These are phyloP conservation scores for Norana najaformis DNA, from an alignment of 2,888 invertebrate species.

Conservation along the genomic window DNA sequence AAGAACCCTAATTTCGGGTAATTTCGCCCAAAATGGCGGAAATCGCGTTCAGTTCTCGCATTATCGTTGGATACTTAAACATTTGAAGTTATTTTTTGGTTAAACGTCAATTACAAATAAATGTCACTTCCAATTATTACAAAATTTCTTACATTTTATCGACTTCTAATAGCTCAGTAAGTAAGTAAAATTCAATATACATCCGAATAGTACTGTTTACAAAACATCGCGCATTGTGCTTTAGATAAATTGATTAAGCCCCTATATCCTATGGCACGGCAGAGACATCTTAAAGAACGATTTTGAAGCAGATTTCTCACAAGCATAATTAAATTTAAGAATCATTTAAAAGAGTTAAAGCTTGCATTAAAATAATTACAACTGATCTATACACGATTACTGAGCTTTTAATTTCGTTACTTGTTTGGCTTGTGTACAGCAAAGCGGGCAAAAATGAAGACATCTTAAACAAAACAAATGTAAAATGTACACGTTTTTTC, in stretches of 20 bases:
- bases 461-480: too few species aligned
- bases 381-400: too few species aligned
- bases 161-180: not conserved
- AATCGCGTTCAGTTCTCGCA: slow-evolving; percentile 16
- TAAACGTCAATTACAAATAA: not conserved
- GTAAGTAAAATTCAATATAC: not conserved
- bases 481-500: too few species aligned
- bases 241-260: not conserved
- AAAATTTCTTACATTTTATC: not conserved
- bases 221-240: not conserved
- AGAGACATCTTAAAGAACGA: too few species aligned
- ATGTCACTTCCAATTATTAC: not conserved
- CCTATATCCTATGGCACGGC: too few species aligned
- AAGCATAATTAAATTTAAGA: too few species aligned
- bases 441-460: too few species aligned
- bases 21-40: slow-evolving; percentile 46
- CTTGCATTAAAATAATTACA: too few species aligned
- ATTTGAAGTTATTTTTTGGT: not conserved
- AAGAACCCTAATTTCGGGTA: slow-evolving; percentile 40
- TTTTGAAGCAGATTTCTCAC: too few species aligned
- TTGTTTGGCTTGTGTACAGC: too few species aligned
- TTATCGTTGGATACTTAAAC: not conserved
- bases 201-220: not conserved
- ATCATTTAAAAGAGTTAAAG: too few species aligned
- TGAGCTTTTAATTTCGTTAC: too few species aligned